Base-by-base conservation (phyloP, 2,113 vertebrate genomes). In the Otis tarda region DNA sequence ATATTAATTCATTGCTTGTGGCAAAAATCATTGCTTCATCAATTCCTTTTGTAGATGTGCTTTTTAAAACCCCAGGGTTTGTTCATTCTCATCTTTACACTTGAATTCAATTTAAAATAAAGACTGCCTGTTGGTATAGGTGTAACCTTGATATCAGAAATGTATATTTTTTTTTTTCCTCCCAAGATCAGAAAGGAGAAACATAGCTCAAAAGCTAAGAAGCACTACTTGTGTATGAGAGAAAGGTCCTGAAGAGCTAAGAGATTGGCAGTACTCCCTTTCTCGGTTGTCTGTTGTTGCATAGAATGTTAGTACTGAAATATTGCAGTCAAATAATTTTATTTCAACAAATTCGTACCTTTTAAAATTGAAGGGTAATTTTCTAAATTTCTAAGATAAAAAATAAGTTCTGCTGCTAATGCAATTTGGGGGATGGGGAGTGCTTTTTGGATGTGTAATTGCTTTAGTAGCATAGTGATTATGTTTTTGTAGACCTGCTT, bases 111-210 rank as follows among this genome's bases (percentile, higher is more conserved):
- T 87, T 56, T 64, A 33, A 71, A 63, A 53, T 10, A 9, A 17
- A 55, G n/a, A 7, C 13, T 39, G 14, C 3, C 4, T 86, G 17
- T 86, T 28, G 10, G 20, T 73, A 10, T 10, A 52, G 28, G 12
- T 76, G 16, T 64, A 49, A 70, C 20, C 8, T 3, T 23, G 14
- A 4, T 53, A 64, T 8, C 31, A 57, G 49, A 83, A 70, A 64
- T 25, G 2, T 39, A 0, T 63, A 10, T 33, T 37, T 33, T 3
- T 5, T 27, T 41, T 4, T 5, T 27, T 41, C 4, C 4, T 70
- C 10, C 12, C 13, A 9, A 52, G 23, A 76, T 52, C 27, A 57
- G 45, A 83, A 93, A 64, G 49, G 27, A 56, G 47, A 50, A 77
- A 33, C 8, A 4, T 43, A 28, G 27, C 11, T 91, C 21, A 41